phyloP scores from a whole-genome alignment of 2,888 invertebrate genomes.

The Strigamia transsilvanica region DNA sequence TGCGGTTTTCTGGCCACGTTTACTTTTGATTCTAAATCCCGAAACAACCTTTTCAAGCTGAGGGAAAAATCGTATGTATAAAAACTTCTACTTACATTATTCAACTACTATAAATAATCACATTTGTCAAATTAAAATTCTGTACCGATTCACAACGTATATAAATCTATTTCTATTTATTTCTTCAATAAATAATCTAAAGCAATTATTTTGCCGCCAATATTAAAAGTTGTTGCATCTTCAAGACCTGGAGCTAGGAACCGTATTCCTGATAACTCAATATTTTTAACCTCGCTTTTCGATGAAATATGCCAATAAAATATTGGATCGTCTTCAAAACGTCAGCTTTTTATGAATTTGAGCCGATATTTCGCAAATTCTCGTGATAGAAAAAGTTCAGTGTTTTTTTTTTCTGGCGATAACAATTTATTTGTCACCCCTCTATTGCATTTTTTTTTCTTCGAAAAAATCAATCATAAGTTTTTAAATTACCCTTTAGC shows the following conservation, averaged over 20 bases:
- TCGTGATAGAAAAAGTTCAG: slow-evolving; percentile 16
- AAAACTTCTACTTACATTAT: not conserved
- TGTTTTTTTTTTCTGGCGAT: not conserved
- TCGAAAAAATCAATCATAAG: slow-evolving; percentile 9
- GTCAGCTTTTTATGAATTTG: slow-evolving; percentile 39
- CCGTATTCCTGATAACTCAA: slow-evolving; percentile 37
- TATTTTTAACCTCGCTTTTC: slow-evolving; percentile 15
- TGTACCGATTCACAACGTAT: too few relatives aligned
- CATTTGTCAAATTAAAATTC: too few relatives aligned
- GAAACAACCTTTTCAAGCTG: slow-evolving; percentile 36
- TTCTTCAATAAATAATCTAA: not conserved
- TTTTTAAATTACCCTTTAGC: slow-evolving; percentile 49
- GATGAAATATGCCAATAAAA: slow-evolving; percentile 47
- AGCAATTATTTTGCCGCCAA: not conserved
- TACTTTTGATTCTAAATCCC: slow-evolving; percentile 44
- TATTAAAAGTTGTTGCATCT: slow-evolving; percentile 44
- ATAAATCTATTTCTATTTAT: too few relatives aligned
- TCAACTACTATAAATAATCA: too few relatives aligned
- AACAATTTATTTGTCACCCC: slow-evolving; percentile 25
- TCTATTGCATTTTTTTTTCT: slow-evolving; percentile 27
- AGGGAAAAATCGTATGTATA: not conserved
- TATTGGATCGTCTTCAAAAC: slow-evolving; percentile 43
- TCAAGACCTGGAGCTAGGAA: not conserved
- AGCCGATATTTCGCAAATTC: slow-evolving; percentile 41
- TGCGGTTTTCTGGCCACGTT: slow-evolving; percentile 44